Evolutionary conservation across 2,888 invertebrate species (phyloP).

Genomic region (Drosophila prolongata): DNA sequence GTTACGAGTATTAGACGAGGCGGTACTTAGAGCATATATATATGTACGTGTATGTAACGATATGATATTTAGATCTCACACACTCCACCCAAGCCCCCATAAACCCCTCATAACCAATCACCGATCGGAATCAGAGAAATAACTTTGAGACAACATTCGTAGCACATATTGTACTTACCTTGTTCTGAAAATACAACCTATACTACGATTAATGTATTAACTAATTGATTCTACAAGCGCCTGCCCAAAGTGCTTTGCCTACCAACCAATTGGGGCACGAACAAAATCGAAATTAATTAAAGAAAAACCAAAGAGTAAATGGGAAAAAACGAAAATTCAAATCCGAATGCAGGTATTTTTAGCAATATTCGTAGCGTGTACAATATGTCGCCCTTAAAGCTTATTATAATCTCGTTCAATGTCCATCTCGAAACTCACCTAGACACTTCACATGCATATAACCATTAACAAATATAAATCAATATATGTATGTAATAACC

Average conservation of each 20-base stretch:
- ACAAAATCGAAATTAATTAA: constrained; percentile 31
- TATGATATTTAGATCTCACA: constrained; percentile 44
- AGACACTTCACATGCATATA: constrained; percentile 69
- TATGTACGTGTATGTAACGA: constrained; percentile 49
- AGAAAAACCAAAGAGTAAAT: constrained; percentile 3
- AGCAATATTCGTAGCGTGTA: constrained; percentile 75
- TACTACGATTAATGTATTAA: constrained; percentile 62
- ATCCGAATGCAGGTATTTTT: constrained; percentile 68
- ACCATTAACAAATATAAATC: constrained; percentile 51
- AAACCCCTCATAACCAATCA: constrained; percentile 1
- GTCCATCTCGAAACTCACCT: constrained; percentile 39
- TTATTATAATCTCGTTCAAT: constrained; percentile 53
- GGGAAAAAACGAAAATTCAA: constrained; percentile 25
- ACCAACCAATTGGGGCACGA: constrained; percentile 46
- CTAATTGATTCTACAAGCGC: constrained; percentile 66
- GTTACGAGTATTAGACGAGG: constrained; percentile 58
- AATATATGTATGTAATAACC: constrained; percentile 49
- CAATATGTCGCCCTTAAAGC: constrained; percentile 70
- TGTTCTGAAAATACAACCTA: constrained; percentile 47
- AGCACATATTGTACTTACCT: constrained; percentile 56
- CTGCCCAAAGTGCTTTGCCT: constrained; percentile 71
- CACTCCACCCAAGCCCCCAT: constrained; percentile 6
- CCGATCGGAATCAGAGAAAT: constrained; percentile 11
- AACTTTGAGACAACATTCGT: constrained; percentile 26
- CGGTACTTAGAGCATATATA: constrained; percentile 50